Base-by-base conservation (phyloP, 2,113 vertebrate genomes). In the Hassar affinis region DNA sequence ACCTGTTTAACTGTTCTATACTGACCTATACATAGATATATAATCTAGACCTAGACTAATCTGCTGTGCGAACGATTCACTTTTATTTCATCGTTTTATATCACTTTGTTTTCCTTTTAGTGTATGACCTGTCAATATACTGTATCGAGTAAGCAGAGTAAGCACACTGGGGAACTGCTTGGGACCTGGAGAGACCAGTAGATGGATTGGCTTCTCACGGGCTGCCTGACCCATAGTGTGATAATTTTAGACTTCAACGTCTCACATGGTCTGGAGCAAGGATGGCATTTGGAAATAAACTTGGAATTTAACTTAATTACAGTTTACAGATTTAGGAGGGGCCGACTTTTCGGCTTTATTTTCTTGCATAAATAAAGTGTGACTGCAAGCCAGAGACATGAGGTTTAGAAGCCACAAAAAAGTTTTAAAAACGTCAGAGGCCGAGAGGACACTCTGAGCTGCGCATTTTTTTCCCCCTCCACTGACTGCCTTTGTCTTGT, bases 251-350 rank as follows among this genome's bases (percentile, higher is more conserved):
- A 92, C 90, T 88, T 47, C 72, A 92, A 88, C 88, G 90, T 93
- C 91, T 95, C 93, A 92, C 92, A 93, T 94, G 93, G 93, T 94
- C 93, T 93, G 93, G 93, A 94, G 92, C 90, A 87, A 92, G 86
- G 90, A 94, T 83, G 89, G 90, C 90, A 90, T 93, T 94, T 93
- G 91, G 92, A 94, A 94, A 94, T 94, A 93, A 94, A 94, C 90
- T 90, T 94, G 92, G 92, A 95, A 94, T 94, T 93, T 90, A 91
- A 89, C 92, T 94, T 94, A 93, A 94, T 93, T 94, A 93, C 89
- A 93, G 93, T 94, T 95, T 94, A 93, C 93, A 92, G 91, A 93
- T 93, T 92, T 94, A 94, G 93, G 93, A 93, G 94, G 93, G 93
- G 94, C 93, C 89, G 91, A 71, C 89, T 92, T 93, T 91, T 93